Evolutionary conservation across 1,140 invertebrate genomes (phyloP), one percentile per base, ranked within the genome.

Genomic region (Varroa destructor): DNA sequence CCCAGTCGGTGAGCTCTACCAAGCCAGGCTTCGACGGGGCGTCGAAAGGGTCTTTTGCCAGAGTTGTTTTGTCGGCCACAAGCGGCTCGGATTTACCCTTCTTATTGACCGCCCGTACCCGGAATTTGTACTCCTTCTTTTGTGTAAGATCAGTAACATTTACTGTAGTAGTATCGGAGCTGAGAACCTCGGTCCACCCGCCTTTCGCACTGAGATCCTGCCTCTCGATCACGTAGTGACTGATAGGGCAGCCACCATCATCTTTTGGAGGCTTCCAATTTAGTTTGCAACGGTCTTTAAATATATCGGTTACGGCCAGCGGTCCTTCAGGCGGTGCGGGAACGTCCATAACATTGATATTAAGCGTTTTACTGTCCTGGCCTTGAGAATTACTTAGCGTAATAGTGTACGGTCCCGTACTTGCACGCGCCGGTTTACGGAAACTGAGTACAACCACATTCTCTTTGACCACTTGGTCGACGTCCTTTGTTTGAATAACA

Each of bases 11-110:
- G n/a, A 94, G 85, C 78, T 95, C 89, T 71, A 93, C 89, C 77
- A 87, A 85, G 71, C 87, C 87, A 10, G 93, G 93, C 77, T 95
- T 94, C 40, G 90, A 88, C 64, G 93, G 92, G 81, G 93, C 91
- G 81, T 96, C 90, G 90, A 92, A 98, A 75, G 94, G 94, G 87
- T 98, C 93, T 81, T 97, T 97, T 55, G 94, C 93, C 58, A 96
- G 79, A 43, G 94, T 87, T 43, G 89, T 86, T 78, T 90, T 93
- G 73, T 82, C 86, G 76, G 93, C 90, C 6, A 87, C 81, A 40
- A 90, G 87, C 67, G 92, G 91, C 79, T 97, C 92, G 80, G 91
- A 82, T 37, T 78, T 76, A 6, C 84, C 84, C 74, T 83, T 78
- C 77, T 91, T 91, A 79, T 98, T 98, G 12, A 96, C 88, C 67